Conservation (phyloP, 1,140 invertebrate species). For the Pantala flavescens region DNA sequence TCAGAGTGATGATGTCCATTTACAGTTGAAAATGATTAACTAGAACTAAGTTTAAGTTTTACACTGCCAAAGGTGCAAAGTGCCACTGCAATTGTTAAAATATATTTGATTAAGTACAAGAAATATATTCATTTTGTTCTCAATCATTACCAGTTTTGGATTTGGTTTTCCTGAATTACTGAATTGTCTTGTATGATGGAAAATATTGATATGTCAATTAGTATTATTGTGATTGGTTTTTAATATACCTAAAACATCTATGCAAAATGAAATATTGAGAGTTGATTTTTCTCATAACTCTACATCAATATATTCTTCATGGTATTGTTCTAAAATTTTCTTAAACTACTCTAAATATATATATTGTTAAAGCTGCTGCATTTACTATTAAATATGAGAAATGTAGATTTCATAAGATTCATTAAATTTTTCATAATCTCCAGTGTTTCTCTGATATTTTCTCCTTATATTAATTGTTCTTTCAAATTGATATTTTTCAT, state of each 20-base stretch:
- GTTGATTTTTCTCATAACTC: too few relatives aligned
- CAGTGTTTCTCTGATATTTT: too few relatives aligned
- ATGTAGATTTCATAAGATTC: too few relatives aligned
- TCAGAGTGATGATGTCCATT: not conserved
- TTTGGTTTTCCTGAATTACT: not conserved
- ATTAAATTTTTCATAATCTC: too few relatives aligned
- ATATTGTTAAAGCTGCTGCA: too few relatives aligned
- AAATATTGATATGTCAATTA: not conserved
- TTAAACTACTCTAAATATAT: too few relatives aligned
- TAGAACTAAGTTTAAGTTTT: not conserved
- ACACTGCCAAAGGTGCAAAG: not conserved
- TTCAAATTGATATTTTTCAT: not conserved
- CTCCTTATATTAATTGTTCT: not conserved
- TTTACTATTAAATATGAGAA: too few relatives aligned
- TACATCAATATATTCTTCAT: too few relatives aligned
- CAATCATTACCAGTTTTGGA: not conserved
- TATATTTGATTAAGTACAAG: not conserved
- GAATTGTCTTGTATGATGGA: not conserved
- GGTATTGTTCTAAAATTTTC: too few relatives aligned
- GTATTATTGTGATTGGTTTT: not conserved
- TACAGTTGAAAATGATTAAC: not conserved
- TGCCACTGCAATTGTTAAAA: not conserved
- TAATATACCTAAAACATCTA: not conserved
- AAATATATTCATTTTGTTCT: not conserved
- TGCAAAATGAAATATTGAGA: not conserved